Conservation (phyloP, 2,888 invertebrate genomes). For the Scrobipalpa atriplicella region DNA sequence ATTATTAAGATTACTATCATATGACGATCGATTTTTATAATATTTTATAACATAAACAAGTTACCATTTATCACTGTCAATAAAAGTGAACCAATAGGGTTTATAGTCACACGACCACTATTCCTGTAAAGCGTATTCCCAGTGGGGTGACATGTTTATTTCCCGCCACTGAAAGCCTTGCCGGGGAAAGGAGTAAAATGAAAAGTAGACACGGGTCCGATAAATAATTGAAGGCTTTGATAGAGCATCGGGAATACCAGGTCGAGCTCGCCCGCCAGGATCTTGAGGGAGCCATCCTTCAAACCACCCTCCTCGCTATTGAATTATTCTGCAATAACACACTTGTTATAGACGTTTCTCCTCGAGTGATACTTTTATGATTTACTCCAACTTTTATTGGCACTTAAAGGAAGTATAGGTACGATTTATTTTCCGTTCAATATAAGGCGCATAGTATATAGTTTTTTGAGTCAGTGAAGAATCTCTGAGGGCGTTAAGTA, state of each 20-base stretch:
- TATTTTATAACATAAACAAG: conserved; percentile 34
- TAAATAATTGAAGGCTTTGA: conserved; percentile 82
- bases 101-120: conserved; percentile 60
- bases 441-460: conserved; percentile 79
- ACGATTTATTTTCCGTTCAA: conserved; percentile 81
- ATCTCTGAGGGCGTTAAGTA: conserved; percentile 61
- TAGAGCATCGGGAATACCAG: conserved; percentile 77
- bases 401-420: conserved; percentile 82
- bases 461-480: conserved; percentile 72
- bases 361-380: conserved; percentile 82
- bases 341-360: conserved; percentile 82
- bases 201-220: conserved; percentile 82
- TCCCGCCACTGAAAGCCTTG: conserved; percentile 65
- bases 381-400: conserved; percentile 83
- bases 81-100: conserved; percentile 54
- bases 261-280: conserved; percentile 59
- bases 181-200: conserved; percentile 77
- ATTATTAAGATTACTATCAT: background rate
- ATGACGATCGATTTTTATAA: background rate
- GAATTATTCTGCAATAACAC: conserved; percentile 83
- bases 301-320: conserved; percentile 74
- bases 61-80: conserved; percentile 61
- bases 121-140: conserved; percentile 69
- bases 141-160: conserved; percentile 72
- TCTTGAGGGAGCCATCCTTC: conserved; percentile 79